Conservation (phyloP, 2,888 invertebrate genomes). For the Nomada hirtipes region DNA sequence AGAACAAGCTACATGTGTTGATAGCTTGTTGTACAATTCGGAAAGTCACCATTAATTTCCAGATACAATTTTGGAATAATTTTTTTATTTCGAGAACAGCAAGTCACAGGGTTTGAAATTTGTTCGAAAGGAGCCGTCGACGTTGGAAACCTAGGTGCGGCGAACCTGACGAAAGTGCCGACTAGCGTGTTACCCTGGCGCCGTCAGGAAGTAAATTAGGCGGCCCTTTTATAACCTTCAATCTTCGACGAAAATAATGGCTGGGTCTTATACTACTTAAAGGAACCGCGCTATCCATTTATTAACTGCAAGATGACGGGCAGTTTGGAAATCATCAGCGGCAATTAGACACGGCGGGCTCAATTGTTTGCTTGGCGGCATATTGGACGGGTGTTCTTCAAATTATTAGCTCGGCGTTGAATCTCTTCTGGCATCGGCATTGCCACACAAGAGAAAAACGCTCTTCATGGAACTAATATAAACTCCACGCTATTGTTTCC, state of each 20-base stretch:
- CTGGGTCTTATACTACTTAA: slow-evolving; percentile 60
- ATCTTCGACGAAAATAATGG: slow-evolving; percentile 63
- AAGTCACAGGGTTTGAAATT: background rate
- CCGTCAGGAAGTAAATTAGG: slow-evolving; percentile 69
- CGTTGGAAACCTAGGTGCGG: slow-evolving; percentile 5
- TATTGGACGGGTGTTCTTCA: slow-evolving; percentile 65
- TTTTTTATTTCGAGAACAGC: no score
- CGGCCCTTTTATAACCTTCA: slow-evolving; percentile 64
- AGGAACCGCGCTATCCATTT: slow-evolving; percentile 69
- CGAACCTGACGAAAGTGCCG: slow-evolving; percentile 53
- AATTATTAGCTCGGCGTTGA: slow-evolving; percentile 68
- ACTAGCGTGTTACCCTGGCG: slow-evolving; percentile 46
- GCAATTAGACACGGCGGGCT: slow-evolving; percentile 73
- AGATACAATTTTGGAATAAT: no score
- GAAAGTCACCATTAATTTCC: no score
- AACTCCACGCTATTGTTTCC: slow-evolving; percentile 59
- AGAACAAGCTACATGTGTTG: no score
- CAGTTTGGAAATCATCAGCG: slow-evolving; percentile 73
- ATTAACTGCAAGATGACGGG: slow-evolving; percentile 67
- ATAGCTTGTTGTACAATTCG: no score
- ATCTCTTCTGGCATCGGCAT: slow-evolving; percentile 53
- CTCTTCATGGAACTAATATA: slow-evolving; percentile 56
- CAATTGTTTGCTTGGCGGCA: slow-evolving; percentile 79
- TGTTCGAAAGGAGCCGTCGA: background rate
- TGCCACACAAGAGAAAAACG: slow-evolving; percentile 28